phyloP scores from a whole-genome alignment of 2,797 vertebrate genomes.

The Acipenser transmontanus region DNA sequence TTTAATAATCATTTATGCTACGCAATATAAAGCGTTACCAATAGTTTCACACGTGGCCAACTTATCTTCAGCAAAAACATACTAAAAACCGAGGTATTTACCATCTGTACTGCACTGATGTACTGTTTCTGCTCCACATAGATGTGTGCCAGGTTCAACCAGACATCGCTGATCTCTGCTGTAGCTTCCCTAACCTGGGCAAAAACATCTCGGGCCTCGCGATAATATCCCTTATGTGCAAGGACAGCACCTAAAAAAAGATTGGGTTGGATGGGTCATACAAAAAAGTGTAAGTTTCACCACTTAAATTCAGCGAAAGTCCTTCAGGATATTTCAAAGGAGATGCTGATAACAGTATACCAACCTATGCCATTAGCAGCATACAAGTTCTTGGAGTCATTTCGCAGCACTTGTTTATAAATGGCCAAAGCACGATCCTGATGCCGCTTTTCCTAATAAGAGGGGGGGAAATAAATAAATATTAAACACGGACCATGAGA shows the following conservation, averaged over 20 bases:
- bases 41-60: too few relatives aligned
- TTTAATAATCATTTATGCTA: too few relatives aligned
- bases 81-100: conserved; percentile 39
- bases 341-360: background rate
- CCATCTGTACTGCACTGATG: conserved; percentile 98
- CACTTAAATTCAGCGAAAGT: too few relatives aligned
- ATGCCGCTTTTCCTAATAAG: conserved; percentile 87
- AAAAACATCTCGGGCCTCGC: conserved; percentile 95
- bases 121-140: conserved; percentile 98
- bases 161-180: conserved; percentile 97
- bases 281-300: background rate
- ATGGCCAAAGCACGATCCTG: conserved; percentile 94
- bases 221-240: conserved; percentile 94
- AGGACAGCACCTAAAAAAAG: conserved; percentile 78
- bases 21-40: too few relatives aligned
- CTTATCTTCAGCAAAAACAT: too few relatives aligned
- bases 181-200: conserved; percentile 98
- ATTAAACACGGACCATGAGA: background rate
- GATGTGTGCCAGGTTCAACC: conserved; percentile 95
- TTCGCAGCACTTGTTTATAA: conserved; percentile 96
- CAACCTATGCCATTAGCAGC: conserved; percentile 96
- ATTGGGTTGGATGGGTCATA: background rate
- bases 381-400: conserved; percentile 93
- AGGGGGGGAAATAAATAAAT: conserved; percentile 13
- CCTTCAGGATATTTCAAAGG: too few relatives aligned